These are phyloP conservation scores for Aegithalos caudatus DNA, from an alignment of 2,113 vertebrate genomes.

Conservation along the genomic window DNA sequence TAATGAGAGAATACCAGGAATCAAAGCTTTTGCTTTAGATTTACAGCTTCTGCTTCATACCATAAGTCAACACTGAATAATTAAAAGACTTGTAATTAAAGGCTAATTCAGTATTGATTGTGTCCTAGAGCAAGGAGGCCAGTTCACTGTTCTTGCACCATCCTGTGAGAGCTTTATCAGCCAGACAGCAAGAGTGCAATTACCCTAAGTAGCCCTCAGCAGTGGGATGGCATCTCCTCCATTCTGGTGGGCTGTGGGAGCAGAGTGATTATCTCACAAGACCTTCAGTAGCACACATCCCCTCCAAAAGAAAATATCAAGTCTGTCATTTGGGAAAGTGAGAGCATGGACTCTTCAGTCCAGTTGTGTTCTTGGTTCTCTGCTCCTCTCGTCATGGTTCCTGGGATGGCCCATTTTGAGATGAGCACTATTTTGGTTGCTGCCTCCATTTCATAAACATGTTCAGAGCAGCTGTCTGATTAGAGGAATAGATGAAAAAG, in stretches of 20 bases:
- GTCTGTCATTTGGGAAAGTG: neutral
- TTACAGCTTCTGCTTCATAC: constrained; percentile 56
- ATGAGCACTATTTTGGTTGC: neutral
- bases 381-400: neutral
- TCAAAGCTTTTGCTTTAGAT: constrained; percentile 29
- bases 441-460: neutral
- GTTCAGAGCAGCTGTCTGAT: neutral
- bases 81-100: constrained; percentile 78
- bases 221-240: neutral
- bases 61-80: constrained; percentile 76
- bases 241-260: neutral
- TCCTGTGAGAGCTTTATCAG: neutral
- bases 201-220: neutral
- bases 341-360: neutral
- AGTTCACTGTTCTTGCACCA: neutral
- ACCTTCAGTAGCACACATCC: neutral
- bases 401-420: neutral
- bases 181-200: constrained; percentile 7
- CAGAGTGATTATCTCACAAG: neutral
- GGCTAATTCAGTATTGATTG: constrained; percentile 78
- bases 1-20: neutral
- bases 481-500: neutral
- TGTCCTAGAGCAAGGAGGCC: constrained; percentile 55
- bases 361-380: neutral
- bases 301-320: neutral